Evolutionary conservation across 2,888 invertebrate genomes (phyloP).

Genomic region (Hyposoter dolosus): DNA sequence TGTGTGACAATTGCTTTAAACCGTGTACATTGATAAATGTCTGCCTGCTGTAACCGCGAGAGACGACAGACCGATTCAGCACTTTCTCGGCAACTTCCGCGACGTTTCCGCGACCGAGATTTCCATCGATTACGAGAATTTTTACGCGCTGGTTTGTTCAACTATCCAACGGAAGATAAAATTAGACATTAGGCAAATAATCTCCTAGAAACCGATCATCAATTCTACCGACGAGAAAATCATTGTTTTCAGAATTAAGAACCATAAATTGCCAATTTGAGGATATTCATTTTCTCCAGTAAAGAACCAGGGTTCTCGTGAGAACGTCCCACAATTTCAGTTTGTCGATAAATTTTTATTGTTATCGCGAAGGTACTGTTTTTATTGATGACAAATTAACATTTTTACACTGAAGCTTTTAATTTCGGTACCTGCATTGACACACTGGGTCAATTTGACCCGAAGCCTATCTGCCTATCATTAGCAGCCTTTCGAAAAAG

Average conservation of each 20-base stretch:
- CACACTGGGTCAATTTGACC: too few species aligned
- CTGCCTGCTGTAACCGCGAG: constrained; percentile 33
- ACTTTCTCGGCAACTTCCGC: constrained; percentile 81
- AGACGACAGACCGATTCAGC: constrained; percentile 27
- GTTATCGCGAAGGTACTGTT: neutral
- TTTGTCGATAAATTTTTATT: neutral
- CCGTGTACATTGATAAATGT: neutral
- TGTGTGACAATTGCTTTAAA: neutral
- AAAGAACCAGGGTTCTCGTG: constrained; percentile 6
- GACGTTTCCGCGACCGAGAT: constrained; percentile 73
- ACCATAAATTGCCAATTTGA: constrained; percentile 38
- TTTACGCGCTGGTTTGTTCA: constrained; percentile 57
- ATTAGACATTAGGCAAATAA: neutral
- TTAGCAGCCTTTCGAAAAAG: too few species aligned
- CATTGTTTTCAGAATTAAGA: constrained; percentile 13
- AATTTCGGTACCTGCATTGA: neutral
- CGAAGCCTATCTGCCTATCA: too few species aligned
- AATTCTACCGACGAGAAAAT: neutral
- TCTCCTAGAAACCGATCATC: neutral
- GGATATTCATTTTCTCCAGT: neutral
- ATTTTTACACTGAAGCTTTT: neutral
- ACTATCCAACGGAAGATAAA: neutral
- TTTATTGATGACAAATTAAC: neutral
- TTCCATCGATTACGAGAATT: constrained; percentile 79
- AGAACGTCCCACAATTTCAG: constrained; percentile 5